phyloP scores from a whole-genome alignment of 2,113 vertebrate genomes.

The Galeopterus variegatus region DNA sequence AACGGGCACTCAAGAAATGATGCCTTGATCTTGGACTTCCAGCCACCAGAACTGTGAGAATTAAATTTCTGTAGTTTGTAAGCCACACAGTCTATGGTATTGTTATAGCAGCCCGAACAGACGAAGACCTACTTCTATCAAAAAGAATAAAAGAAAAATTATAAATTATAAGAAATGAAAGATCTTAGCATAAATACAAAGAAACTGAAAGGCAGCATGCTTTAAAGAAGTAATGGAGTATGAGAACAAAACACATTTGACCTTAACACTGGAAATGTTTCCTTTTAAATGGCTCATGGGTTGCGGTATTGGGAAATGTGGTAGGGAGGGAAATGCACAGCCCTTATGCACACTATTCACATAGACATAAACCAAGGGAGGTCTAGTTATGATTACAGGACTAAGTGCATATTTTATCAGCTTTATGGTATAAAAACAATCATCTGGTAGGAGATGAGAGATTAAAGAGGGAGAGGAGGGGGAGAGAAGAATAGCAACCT shows the following conservation, averaged over 20 bases:
- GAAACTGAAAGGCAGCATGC: not conserved
- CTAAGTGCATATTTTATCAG: rapidly evolving
- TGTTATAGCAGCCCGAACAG: not conserved
- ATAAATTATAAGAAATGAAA: not conserved
- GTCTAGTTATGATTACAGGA: not conserved
- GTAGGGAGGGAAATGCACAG: no score
- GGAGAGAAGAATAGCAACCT: rapidly evolving
- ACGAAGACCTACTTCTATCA: not conserved
- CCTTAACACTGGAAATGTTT: not conserved
- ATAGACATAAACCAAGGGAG: not conserved
- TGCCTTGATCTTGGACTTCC: not conserved
- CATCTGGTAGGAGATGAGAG: not conserved
- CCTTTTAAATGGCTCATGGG: not conserved
- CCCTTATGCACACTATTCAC: not conserved
- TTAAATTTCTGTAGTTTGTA: not conserved
- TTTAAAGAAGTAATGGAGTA: not conserved
- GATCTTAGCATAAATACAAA: not conserved
- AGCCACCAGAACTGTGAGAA: not conserved
- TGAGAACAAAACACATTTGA: not conserved
- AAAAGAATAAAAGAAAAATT: not conserved
- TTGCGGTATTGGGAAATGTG: no score
- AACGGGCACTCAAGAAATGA: not conserved
- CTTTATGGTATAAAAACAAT: not conserved
- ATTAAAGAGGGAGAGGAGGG: not conserved
- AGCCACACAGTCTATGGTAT: not conserved